Evolutionary conservation across 2,113 vertebrate species (phyloP), one percentile per base, ranked within the genome.

Genomic region (Petroica traversi): DNA sequence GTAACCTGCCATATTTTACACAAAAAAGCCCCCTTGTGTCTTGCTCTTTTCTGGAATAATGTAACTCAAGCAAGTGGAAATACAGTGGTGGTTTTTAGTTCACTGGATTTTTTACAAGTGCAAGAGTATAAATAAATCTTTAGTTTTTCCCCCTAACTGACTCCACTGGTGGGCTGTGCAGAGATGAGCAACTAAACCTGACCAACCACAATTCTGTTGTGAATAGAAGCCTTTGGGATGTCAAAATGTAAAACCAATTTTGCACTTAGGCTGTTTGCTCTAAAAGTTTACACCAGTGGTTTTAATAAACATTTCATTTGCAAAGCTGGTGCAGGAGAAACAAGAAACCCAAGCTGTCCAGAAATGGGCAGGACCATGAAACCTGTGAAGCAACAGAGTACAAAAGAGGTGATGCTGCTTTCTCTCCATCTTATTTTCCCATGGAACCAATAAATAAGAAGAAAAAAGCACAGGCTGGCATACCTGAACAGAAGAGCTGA

Each of bases 321-420:
- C 73, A 85, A 82, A 88, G 10, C 22, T 54, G 38, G 34, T 10
- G 2, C 45, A 55, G 67, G 3, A 91, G 7, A 17, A 68, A n/a
- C 8, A 3, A 8, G 71, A 85, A 87, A 52, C 29, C 49, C 58
- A 41, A 75, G 72, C 4, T n/a, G 14, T 49, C 41, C 71, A 77
- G 40, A 86, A 91, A 68, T 13, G 58, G 49, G 28, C 23, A 46
- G 10, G 20, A 75, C 55, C 16, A 31, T 48, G 19, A 61, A 67
- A 62, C 14, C 29, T 57, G 12, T 5, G 36, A 85, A 75, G 52
- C 16, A 41, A 48, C 0, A 0, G 34, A 59, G 36, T 36, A 79
- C 29, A 67, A 20, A 58, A 25, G 24, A 77, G 12, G 23, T 28
- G 25, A 73, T 38, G 11, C 18, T 93, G 38, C 31, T 49, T 82